phyloP scores from a whole-genome alignment of 2,797 vertebrate genomes.

The Potorous gilbertii region DNA sequence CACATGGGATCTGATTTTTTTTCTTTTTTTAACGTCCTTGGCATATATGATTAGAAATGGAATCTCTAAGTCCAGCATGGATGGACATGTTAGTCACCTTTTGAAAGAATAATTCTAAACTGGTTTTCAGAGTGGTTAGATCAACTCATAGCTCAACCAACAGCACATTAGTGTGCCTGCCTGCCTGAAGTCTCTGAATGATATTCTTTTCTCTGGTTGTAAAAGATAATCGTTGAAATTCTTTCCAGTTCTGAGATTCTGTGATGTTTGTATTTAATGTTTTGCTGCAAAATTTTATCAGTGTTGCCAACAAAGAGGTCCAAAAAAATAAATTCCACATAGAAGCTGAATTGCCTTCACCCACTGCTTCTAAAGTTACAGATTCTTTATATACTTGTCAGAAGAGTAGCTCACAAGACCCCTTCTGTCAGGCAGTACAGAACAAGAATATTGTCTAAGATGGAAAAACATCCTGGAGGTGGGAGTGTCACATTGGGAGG shows the following conservation, averaged over 20 bases:
- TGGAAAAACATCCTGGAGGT: not conserved
- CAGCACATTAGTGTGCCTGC: not conserved
- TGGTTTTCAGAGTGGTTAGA: not conserved
- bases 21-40: not conserved
- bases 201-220: not conserved
- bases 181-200: not conserved
- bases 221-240: not conserved
- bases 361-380: not conserved
- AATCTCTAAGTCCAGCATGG: not conserved
- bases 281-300: not conserved
- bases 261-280: slow-evolving; percentile 25
- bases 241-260: not conserved
- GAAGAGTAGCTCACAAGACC: not conserved
- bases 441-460: not conserved
- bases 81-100: not conserved
- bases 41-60: not conserved
- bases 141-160: not conserved
- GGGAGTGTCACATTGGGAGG: not conserved
- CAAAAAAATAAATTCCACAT: slow-evolving; percentile 44
- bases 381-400: not conserved
- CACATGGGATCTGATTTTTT: not conserved
- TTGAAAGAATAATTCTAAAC: not conserved
- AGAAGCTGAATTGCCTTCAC: not conserved
- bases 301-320: slow-evolving; percentile 1
- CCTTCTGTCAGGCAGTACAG: not conserved